Evolutionary conservation across 2,797 vertebrate genomes (phyloP).

Genomic region (Brachyalestes nurse): DNA sequence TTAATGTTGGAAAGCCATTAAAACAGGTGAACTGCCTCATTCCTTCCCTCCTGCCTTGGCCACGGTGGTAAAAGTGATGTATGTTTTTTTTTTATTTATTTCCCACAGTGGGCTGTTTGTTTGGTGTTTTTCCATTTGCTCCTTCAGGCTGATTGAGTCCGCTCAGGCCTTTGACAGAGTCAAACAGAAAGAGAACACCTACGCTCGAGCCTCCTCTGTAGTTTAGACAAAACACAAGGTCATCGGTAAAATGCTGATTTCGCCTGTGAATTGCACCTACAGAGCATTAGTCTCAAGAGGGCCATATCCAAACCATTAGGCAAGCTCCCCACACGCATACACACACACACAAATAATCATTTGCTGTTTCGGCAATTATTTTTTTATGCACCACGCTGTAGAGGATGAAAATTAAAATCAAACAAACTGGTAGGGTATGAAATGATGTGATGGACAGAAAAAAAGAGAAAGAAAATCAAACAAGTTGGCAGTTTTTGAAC

Average conservation of each 20-base stretch:
- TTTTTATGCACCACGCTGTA: not conserved
- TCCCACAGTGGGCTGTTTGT: not conserved
- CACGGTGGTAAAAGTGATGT: not conserved
- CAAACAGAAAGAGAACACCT: slow-evolving; percentile 13
- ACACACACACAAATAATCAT: not conserved
- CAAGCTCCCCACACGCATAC: not conserved
- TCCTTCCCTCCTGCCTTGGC: not conserved
- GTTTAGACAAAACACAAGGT: slow-evolving; percentile 25
- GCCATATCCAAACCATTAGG: slow-evolving; percentile 24
- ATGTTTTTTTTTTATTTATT: not conserved
- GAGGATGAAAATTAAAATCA: slow-evolving; percentile 23
- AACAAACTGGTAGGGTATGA: not conserved
- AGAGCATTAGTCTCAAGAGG: slow-evolving; percentile 3
- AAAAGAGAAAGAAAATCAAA: not conserved
- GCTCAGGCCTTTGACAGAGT: not conserved
- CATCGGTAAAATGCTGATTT: slow-evolving; percentile 7
- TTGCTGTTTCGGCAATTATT: slow-evolving; percentile 8
- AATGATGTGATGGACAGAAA: not conserved
- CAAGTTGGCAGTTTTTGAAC: slow-evolving; percentile 2
- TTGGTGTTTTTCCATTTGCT: not conserved
- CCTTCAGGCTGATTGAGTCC: slow-evolving; percentile 6
- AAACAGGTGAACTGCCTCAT: not conserved
- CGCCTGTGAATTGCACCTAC: not conserved
- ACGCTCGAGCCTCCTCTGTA: not conserved
- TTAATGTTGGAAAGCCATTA: not conserved